These are phyloP conservation scores for Syngnathus scovelli DNA, from an alignment of 2,113 vertebrate species.

Conservation along the genomic window DNA sequence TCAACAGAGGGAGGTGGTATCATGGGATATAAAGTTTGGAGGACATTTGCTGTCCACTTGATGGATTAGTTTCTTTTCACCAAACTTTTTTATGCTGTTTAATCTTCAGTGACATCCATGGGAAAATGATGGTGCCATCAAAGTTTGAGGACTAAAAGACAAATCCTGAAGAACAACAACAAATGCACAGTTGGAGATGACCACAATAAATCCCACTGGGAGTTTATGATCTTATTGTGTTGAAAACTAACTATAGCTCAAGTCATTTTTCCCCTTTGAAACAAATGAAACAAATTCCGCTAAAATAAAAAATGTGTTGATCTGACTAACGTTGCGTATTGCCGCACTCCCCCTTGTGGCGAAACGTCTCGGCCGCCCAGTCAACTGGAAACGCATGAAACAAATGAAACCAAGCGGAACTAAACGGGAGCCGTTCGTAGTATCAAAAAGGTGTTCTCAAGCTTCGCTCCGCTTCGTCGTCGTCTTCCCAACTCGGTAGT, in stretches of 20 bases:
- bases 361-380: not conserved
- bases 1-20: not conserved
- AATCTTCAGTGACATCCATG: not conserved
- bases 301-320: not conserved
- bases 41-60: not conserved
- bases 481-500: conserved; percentile 66
- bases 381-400: conserved; percentile 12
- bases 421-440: conserved; percentile 43
- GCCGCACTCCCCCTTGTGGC: conserved; percentile 64
- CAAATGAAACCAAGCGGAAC: conserved; percentile 22
- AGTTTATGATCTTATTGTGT: not conserved
- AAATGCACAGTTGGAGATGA: not conserved
- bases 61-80: not conserved
- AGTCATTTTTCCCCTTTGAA: no score
- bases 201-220: not conserved
- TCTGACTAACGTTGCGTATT: conserved; percentile 5
- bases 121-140: not conserved
- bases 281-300: no score
- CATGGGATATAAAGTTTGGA: not conserved
- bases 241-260: no score
- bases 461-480: conserved; percentile 26
- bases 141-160: not conserved
- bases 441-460: conserved; percentile 43
- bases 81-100: not conserved
- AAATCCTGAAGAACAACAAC: not conserved